These are phyloP conservation scores for Aythya baeri DNA, from an alignment of 2,113 vertebrate genomes.

Conservation along the genomic window DNA sequence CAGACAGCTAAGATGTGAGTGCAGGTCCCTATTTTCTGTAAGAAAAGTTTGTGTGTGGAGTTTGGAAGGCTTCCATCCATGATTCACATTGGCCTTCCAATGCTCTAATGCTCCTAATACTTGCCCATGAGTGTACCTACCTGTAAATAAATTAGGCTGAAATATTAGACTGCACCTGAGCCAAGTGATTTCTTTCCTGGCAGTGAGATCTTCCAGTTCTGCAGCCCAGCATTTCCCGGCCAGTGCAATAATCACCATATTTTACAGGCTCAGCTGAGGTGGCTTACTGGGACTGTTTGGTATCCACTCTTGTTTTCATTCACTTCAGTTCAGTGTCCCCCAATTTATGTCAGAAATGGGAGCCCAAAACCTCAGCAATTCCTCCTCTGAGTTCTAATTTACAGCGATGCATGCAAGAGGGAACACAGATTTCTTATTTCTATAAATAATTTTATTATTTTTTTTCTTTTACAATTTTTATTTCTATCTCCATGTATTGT, in stretches of 20 bases:
- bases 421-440: background rate
- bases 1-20: background rate
- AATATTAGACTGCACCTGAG: background rate
- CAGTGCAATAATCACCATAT: background rate
- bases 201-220: background rate
- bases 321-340: background rate
- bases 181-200: background rate
- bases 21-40: background rate
- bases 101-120: background rate
- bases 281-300: background rate
- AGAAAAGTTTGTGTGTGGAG: background rate
- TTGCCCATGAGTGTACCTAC: background rate
- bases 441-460: background rate
- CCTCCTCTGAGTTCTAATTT: background rate
- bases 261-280: background rate
- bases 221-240: background rate
- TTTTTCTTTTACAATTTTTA: background rate
- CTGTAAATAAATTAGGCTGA: background rate
- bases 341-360: background rate
- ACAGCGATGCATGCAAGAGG: background rate
- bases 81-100: background rate
- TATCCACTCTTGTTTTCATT: background rate
- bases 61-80: background rate
- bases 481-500: background rate
- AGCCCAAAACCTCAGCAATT: background rate